Evolutionary conservation across 2,797 vertebrate species (phyloP), one percentile per base, ranked within the genome.

Genomic region (Crocidura indochinensis): DNA sequence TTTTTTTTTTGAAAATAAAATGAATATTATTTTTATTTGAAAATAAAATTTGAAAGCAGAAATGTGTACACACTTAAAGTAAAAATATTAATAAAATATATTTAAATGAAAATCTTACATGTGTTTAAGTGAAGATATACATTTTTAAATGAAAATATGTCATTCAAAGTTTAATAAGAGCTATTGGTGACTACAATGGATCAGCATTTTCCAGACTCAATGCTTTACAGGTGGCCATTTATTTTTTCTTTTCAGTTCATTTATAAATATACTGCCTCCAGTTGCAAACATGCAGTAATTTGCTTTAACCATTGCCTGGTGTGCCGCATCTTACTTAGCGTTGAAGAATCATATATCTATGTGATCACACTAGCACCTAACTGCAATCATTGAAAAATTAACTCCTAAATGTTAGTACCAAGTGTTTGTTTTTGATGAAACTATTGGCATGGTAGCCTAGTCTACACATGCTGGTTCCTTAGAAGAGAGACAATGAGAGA

Each of bases 261-360:
- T 76, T 84, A 49, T 92, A 86, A 90, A 79, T 88, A 81, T 86
- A 46, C 64, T 94, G n/a, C 67, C 53, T 51, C 6, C n/a, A 46
- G 44, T 81, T 88, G 67, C 53, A 95, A 91, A 93, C 12, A 91
- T 76, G 88, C 79, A 93, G 46, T 81, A 75, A 95, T 97, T 96
- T 96, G 90, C 87, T 86, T 93, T 82, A 91, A 91, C n/a, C 79
- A 65, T 73, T 81, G 79, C 75, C 84, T 91, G 80, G 75, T 69
- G 75, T 74, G 67, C 53, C 92, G 65, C 72, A 77, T 74, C 44
- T 88, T 95, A 78, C 88, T 91, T 53, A 8, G 80, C n/a, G n/a
- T n/a, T 38, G 5, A 38, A 38, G 38, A 38, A 38, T 38, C 38
- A 38, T 38, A 38, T 38, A 38, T 38, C 2, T 38, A 38, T 38